Percentiles rank a stretch among this genome's conserved stretches.
phyloP scores from a whole-genome alignment of 2,113 vertebrate species.

The Epinephelus fuscoguttatus region DNA sequence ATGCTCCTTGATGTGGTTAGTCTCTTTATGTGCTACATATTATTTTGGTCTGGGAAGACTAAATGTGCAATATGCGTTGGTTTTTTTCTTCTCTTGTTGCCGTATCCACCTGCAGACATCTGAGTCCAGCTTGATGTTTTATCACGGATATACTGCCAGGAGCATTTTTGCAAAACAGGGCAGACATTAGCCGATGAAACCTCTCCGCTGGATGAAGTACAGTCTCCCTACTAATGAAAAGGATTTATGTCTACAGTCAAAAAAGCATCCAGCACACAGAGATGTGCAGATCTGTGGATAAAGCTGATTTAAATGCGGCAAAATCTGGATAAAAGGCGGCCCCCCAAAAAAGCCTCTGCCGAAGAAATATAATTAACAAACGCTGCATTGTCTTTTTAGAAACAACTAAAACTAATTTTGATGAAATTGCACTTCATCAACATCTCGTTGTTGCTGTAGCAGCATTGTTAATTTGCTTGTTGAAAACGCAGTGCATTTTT shows the following conservation, averaged over 20 bases:
- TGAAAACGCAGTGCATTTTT: slow-evolving; percentile 11
- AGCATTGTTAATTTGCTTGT: slow-evolving; percentile 26
- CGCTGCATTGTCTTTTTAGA: not conserved
- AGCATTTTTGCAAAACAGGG: slow-evolving; percentile 35
- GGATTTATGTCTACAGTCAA: slow-evolving; percentile 1
- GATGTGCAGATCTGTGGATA: not conserved
- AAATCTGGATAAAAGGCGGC: not conserved
- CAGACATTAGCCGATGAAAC: slow-evolving; percentile 38
- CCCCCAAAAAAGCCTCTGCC: not conserved
- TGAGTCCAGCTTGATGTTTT: slow-evolving; percentile 38
- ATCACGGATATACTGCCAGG: slow-evolving; percentile 27
- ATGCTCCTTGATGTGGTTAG: slow-evolving; percentile 51
- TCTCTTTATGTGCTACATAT: slow-evolving; percentile 14
- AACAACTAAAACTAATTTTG: slow-evolving; percentile 22
- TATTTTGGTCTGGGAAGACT: slow-evolving; percentile 35
- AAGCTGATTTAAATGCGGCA: not conserved
- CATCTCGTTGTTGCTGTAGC: slow-evolving; percentile 14
- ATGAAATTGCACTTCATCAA: slow-evolving; percentile 37
- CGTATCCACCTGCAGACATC: slow-evolving; percentile 45
- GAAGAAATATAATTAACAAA: not conserved
- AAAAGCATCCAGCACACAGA: slow-evolving; percentile 7
- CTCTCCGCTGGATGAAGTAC: slow-evolving; percentile 20
- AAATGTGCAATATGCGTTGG: not conserved
- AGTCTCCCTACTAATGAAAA: slow-evolving; percentile 17
- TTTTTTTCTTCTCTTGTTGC: slow-evolving; percentile 1